Percentiles rank a stretch among this genome's conserved stretches.
Evolutionary conservation across 1,140 invertebrate species (phyloP).

Genomic region (Oncopodura yosiiana): DNA sequence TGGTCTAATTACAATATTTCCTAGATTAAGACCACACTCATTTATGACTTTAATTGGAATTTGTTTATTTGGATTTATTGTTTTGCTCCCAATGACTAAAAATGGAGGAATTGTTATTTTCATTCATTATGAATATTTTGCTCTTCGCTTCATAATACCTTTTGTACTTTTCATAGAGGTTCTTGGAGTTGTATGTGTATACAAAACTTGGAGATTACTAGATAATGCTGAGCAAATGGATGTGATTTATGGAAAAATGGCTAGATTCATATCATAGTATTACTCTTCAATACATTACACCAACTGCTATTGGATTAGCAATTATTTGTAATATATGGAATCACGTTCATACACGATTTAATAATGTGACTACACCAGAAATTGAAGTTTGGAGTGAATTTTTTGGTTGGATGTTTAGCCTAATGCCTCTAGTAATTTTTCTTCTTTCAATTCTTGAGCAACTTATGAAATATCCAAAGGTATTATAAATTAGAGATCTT

Average conservation of each 20-base stretch:
- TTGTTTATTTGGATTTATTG: conserved; percentile 11
- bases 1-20: conserved; percentile 3
- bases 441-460: background rate
- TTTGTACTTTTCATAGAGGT: conserved; percentile 9
- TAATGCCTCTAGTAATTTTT: background rate
- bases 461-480: background rate
- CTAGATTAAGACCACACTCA: conserved; percentile 4
- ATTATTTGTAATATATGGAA: background rate
- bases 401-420: background rate
- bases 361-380: background rate
- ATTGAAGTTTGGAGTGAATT: background rate
- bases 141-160: conserved; percentile 5
- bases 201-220: conserved; percentile 7
- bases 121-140: conserved; percentile 24
- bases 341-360: background rate
- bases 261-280: background rate
- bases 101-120: conserved; percentile 24
- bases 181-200: conserved; percentile 9
- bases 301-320: background rate
- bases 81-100: conserved; percentile 7
- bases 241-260: background rate
- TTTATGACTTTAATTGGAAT: conserved; percentile 4
- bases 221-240: conserved; percentile 18
- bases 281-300: conserved; percentile 8
- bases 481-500: background rate